These are phyloP conservation scores for Hyles lineata DNA, from an alignment of 2,888 invertebrate genomes.

Conservation along the genomic window DNA sequence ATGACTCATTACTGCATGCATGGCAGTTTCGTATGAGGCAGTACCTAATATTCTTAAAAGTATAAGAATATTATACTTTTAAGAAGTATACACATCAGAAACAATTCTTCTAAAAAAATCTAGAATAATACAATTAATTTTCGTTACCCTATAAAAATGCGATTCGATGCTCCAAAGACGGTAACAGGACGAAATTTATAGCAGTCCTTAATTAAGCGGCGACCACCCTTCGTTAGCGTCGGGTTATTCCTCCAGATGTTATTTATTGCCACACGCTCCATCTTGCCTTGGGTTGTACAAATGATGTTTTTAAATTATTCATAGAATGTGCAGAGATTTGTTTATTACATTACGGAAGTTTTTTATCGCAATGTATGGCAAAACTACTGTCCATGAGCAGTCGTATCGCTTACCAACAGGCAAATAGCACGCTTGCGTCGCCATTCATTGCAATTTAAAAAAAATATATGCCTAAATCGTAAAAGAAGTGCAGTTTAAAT, in stretches of 20 bases:
- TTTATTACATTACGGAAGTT: not conserved
- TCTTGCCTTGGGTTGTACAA: not conserved
- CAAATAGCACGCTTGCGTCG: too few relatives aligned
- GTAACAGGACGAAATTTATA: constrained; percentile 39
- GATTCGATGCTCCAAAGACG: constrained; percentile 17
- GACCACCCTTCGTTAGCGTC: constrained; percentile 32
- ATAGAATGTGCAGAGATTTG: not conserved
- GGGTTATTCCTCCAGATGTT: constrained; percentile 16
- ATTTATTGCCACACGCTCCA: constrained; percentile 1
- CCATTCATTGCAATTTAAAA: too few relatives aligned
- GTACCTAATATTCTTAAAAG: too few relatives aligned
- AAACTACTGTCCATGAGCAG: too few relatives aligned
- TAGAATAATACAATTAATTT: not conserved
- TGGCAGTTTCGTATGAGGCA: too few relatives aligned
- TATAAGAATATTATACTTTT: too few relatives aligned
- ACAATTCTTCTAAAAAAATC: not conserved
- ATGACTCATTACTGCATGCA: too few relatives aligned
- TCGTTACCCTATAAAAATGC: not conserved
- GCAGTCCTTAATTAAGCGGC: constrained; percentile 37
- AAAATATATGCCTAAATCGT: too few relatives aligned
- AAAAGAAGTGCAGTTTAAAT: too few relatives aligned
- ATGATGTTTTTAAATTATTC: not conserved
- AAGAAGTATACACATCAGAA: too few relatives aligned
- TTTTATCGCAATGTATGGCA: too few relatives aligned
- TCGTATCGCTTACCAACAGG: too few relatives aligned